A percentile compares a stretch with the other conserved stretches of the same genome.
Conservation (phyloP, 2,113 vertebrate genomes). For the Glareola pratincola region DNA sequence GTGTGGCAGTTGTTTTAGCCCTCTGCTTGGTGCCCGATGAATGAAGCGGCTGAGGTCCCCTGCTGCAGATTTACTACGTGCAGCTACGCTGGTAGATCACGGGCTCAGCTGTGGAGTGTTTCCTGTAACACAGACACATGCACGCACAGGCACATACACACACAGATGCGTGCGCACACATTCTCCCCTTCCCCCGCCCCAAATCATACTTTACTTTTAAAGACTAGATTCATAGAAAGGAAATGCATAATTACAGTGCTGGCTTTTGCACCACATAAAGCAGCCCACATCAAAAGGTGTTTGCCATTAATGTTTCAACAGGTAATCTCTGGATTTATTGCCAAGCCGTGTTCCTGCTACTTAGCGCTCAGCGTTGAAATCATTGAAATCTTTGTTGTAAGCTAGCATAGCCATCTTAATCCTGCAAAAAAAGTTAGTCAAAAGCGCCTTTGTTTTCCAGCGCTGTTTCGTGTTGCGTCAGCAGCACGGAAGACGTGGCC, state of each 20-base stretch:
- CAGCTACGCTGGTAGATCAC: background rate
- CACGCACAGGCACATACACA: background rate
- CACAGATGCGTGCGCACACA: rapidly evolving
- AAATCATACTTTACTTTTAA: background rate
- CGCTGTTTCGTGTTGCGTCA: constrained; percentile 11
- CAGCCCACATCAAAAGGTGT: constrained; percentile 72
- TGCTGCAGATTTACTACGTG: constrained; percentile 47
- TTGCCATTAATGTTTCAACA: constrained; percentile 66
- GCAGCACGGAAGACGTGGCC: background rate
- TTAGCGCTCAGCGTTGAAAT: background rate
- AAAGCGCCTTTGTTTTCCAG: constrained; percentile 62
- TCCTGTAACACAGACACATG: background rate
- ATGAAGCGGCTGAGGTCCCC: constrained; percentile 23
- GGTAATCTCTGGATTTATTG: constrained; percentile 64
- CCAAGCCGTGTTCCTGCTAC: constrained; percentile 58
- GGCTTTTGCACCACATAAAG: constrained; percentile 55
- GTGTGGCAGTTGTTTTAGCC: constrained; percentile 49
- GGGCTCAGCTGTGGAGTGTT: background rate
- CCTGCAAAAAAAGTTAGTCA: constrained; percentile 45
- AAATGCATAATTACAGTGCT: constrained; percentile 54
- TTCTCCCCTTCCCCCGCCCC: background rate
- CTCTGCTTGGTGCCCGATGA: constrained; percentile 23
- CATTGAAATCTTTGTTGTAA: constrained; percentile 39
- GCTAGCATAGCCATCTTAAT: constrained; percentile 53
- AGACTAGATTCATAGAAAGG: constrained; percentile 47